Base-by-base conservation (phyloP, 2,797 vertebrate genomes). In the Chelon labrosus region DNA sequence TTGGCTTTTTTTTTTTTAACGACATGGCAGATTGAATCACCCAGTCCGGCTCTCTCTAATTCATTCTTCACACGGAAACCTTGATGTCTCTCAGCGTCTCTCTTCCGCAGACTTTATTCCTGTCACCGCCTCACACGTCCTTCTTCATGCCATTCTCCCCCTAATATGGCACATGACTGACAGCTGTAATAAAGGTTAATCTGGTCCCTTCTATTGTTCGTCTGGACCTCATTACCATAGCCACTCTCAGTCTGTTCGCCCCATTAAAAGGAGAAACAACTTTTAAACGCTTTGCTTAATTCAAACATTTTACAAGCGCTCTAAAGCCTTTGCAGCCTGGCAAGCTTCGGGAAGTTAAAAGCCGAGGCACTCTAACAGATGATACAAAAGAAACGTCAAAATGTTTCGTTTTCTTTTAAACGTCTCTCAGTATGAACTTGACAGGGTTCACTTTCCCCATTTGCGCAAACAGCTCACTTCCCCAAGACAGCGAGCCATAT, bases 201-300 rank as follows among this genome's bases (percentile, higher is more conserved):
- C 63, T 62, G 17, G 3, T 37, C 44, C 10, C 16, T 31, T 63
- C 22, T 20, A 38, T 62, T 50, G 46, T 58, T 77, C 66, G 54
- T 47, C 44, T 47, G 55, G 57, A 72, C 63, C 58, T 76, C 57
- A 79, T 80, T 75, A 80, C 27, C 57, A 69, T 37, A 12, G 41
- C 46, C 37, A 25, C 51, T 61, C 39, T 56, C 49, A 62, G 41
- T 77, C 55, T 66, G n/a, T 65, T 11, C 65, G 65, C 12, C 12
- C 46, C 50, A 58, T 70, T 77, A 79, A 69, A 82, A 73, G 63
- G 35, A 73, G 4, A 65, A 67, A 56, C 59, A 35, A 65, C 62
- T 51, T 60, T 67, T 65, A 56, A 65, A 63, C 39, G 46, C 20
- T 60, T 46, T 49, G 22, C 44, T 60, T 52, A 10, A 71, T 65